These are phyloP conservation scores for Hyles vespertilio DNA, from an alignment of 1,140 invertebrate genomes.

Conservation along the genomic window DNA sequence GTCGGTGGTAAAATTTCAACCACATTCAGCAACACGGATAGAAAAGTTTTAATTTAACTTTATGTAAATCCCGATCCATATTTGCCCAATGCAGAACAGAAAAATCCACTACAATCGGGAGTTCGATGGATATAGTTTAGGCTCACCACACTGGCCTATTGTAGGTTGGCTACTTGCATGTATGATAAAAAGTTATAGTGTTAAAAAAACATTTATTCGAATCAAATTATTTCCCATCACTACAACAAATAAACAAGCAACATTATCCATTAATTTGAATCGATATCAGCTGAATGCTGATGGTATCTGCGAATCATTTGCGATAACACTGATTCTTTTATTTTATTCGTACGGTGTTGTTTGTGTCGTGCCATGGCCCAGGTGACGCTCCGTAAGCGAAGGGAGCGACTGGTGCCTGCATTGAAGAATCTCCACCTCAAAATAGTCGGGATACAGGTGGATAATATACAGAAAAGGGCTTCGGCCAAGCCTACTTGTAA, in stretches of 20 bases:
- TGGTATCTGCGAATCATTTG: background rate
- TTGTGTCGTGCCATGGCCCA: background rate
- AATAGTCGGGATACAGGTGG: conserved; percentile 39
- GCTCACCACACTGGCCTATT: too few species aligned
- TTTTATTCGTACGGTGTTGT: background rate
- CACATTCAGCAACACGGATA: too few species aligned
- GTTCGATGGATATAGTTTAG: too few species aligned
- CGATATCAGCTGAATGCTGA: background rate
- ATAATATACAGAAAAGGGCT: conserved; percentile 23
- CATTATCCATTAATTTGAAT: conserved; percentile 15
- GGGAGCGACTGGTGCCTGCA: conserved; percentile 21
- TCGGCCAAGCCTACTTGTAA: conserved; percentile 32
- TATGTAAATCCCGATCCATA: too few species aligned
- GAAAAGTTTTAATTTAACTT: too few species aligned
- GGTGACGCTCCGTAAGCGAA: background rate
- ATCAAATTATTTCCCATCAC: background rate
- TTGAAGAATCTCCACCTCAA: conserved; percentile 23
- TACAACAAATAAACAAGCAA: background rate
- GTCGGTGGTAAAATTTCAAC: too few species aligned
- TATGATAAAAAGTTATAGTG: too few species aligned
- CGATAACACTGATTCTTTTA: conserved; percentile 2
- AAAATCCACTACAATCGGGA: too few species aligned
- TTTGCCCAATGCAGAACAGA: too few species aligned
- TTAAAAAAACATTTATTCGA: background rate
- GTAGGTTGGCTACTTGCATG: too few species aligned